Base-by-base conservation (phyloP, 2,113 vertebrate species). In the Eulemur rufifrons region DNA sequence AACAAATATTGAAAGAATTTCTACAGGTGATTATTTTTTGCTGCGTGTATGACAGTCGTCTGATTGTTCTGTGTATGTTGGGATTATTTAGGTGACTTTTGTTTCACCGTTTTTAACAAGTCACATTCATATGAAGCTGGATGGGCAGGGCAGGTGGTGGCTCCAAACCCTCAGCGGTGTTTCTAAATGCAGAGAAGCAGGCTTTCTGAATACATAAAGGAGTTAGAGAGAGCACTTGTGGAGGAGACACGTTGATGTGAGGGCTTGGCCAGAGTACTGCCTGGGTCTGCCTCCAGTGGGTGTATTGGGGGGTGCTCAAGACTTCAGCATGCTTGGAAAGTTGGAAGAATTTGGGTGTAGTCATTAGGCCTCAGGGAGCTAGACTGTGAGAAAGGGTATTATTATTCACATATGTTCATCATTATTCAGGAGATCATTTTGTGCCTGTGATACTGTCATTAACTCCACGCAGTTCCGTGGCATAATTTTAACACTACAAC, bases 61-160 rank as follows among this genome's bases (percentile, higher is more conserved):
- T 64, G 54, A 77, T 84, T 73, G n/a, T 74, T 66, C 56, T 68
- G 29, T 32, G 42, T 69, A 63, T 56, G 34, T 29, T 37, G 8
- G 21, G 74, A 83, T 86, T 47, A 71, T 87, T 54, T 45, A 20
- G 5, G 25, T 93, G 47, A 34, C 12, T 84, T 86, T 52, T n/a
- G 80, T 73, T 80, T 87, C 82, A 87, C 54, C 94, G 73, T 50
- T 77, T 95, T 92, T 84, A 80, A 47, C 76, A 80, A 50, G 56
- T 42, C 13, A 14, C 12, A 21, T 39, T 69, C 74, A n/a, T 23
- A 15, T 82, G 52, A 83, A 32, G 45, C 61, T 61, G 68, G 34
- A 47, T 39, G 37, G n/a, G 54, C 66, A 76, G 42, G 59, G 27
- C 64, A 73, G 27, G 83, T 1, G 27, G 42, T 29, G 6, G 8